phyloP scores from a whole-genome alignment of 2,113 vertebrate species.

The Halichoeres trimaculatus region DNA sequence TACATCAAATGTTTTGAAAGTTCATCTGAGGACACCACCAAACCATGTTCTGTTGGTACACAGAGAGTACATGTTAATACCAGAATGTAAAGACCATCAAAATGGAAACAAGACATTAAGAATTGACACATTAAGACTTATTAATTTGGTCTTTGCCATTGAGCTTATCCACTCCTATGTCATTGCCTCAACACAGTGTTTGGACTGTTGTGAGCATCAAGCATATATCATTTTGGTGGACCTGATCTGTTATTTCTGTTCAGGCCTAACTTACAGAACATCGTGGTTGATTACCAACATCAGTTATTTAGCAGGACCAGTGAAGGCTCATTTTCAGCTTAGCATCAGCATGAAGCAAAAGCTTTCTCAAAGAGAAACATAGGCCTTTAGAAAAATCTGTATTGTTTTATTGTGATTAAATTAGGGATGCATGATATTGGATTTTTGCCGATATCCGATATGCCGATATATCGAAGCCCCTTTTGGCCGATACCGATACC shows the following conservation, averaged over 20 bases:
- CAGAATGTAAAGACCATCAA: background rate
- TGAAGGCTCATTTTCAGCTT: background rate
- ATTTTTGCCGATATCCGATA: no score
- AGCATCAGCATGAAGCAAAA: background rate
- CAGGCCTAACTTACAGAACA: background rate
- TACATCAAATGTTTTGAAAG: constrained; percentile 8
- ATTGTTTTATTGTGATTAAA: background rate
- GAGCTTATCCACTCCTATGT: background rate
- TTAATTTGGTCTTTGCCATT: background rate
- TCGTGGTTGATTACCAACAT: background rate
- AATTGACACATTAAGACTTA: background rate
- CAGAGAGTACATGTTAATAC: background rate
- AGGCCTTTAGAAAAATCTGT: background rate
- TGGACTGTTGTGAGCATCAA: background rate
- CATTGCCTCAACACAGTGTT: background rate
- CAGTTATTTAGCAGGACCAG: background rate
- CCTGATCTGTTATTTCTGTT: background rate
- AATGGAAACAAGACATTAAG: background rate
- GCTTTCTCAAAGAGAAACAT: background rate
- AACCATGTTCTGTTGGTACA: background rate
- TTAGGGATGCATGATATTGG: no score
- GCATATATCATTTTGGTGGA: background rate
- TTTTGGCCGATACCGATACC: no score
- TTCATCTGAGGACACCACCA: background rate
- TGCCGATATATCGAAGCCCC: no score